Conservation (phyloP, 2,113 vertebrate genomes). For the Meles meles region DNA sequence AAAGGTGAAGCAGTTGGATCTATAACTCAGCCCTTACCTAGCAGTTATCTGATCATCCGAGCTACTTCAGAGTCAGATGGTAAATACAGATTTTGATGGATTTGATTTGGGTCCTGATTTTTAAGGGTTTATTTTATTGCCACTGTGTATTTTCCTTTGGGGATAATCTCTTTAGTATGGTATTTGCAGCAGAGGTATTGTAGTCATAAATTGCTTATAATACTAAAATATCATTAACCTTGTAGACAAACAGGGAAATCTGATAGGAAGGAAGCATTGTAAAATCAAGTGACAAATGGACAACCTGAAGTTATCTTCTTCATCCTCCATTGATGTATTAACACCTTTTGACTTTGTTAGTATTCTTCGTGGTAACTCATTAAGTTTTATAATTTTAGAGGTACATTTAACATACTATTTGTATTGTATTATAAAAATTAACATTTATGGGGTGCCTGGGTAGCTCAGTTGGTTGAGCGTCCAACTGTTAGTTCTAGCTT, state of each 20-base stretch:
- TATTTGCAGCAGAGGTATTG: background rate
- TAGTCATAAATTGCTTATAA: constrained; percentile 22
- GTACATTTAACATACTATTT: background rate
- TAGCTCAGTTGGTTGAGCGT: background rate
- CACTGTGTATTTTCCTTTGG: background rate
- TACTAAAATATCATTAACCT: background rate
- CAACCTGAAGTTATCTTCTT: background rate
- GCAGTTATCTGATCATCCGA: constrained; percentile 98
- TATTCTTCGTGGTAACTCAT: background rate
- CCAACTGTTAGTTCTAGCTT: background rate
- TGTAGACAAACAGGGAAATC: background rate
- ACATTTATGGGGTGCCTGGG: background rate
- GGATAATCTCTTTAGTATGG: background rate
- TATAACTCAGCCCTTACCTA: constrained; percentile 97
- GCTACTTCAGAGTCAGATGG: constrained; percentile 98
- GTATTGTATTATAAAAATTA: background rate
- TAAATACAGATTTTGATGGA: constrained; percentile 78
- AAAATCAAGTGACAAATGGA: background rate
- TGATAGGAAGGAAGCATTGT: background rate
- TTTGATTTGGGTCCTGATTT: background rate
- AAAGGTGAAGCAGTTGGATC: constrained; percentile 98
- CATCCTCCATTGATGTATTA: background rate
- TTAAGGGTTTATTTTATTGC: constrained; percentile 34
- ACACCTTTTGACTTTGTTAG: background rate
- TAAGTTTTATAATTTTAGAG: constrained; percentile 19